Base-by-base conservation (phyloP, 1,140 invertebrate genomes). In the Caerostris extrusa region DNA sequence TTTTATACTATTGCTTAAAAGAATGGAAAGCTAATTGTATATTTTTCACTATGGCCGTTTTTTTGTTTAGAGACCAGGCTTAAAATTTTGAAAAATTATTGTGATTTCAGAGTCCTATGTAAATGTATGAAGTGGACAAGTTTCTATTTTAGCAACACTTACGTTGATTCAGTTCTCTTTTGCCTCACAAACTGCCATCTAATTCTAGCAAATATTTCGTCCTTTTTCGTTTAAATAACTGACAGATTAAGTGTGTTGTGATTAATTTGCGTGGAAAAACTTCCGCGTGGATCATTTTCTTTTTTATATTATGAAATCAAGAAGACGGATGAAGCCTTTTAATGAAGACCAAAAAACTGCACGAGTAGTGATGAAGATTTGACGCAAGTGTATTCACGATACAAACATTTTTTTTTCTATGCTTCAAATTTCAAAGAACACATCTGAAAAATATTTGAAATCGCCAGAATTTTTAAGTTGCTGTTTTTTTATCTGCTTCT, bases 191-290 rank as follows among this genome's bases (percentile, higher is more conserved):
- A 71, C 7, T 12, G 50, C 53, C 71, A 53, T 50, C 7, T 4
- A 77, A 34, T 71, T 19, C 8, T 3, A 53, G 8, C 34, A 10
- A 10, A 50, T 77, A 50, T 77, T 77, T 77, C 34, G 34, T 50
- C 34, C 34, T 12, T 53, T 50, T 50, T 34, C 71, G 12, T 34
- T 77, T 53, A 77, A 77, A 50, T 50, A 50, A 7, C 34, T 53
- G 71, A 77, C 34, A 77, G 71, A 77, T 77, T 53, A 77, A 77
- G 71, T 77, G 71, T 8, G 8, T 77, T 34, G 8, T 77, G 71
- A 77, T 77, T 77, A 77, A 77, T 77, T 77, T 12, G 10, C 19
- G 71, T 77, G 10, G 34, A 19, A 17, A 34, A 50, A 77, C 71
- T 77, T 77, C 71, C 71, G 71, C 71, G 10, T 77, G 34, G 12